Evolutionary conservation across 2,888 invertebrate species (phyloP), one percentile per base, ranked within the genome.

Genomic region (Zhuqinia jingwanae): DNA sequence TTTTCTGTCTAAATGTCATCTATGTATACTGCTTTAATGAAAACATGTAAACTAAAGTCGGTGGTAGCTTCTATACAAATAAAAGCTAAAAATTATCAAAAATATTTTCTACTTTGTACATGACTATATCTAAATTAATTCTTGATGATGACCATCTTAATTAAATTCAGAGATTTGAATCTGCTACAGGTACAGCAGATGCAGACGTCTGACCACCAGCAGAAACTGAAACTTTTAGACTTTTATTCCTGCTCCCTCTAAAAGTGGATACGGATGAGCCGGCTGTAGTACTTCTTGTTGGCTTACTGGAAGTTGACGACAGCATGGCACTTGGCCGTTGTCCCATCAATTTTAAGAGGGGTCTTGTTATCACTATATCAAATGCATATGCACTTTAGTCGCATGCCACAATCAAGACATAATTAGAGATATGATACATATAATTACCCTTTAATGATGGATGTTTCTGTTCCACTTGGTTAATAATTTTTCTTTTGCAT

Each of bases 401-500:
- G n/a, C n/a, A n/a, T n/a, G n/a, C n/a, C n/a, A n/a, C n/a, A n/a
- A n/a, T n/a, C n/a, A n/a, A n/a, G n/a, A n/a, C n/a, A n/a, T n/a
- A n/a, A n/a, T n/a, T 22, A 1, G 17, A 36, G 11, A 25, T 3
- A 58, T 25, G 8, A 25, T 15, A 58, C 25, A 11, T 36, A 36
- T 36, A 36, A 36, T 85, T 83, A 90, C 91, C 68, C 77, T 77
- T 83, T 50, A 89, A 78, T 1, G 75, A 20, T 1, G 89, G 90
- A 84, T 90, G 88, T 17, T 87, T 90, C 42, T 89, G 85, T 25
- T 89, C 89, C 15, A 91, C 70, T 13, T 89, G 89, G 47, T 81
- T 87, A 1, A 91, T 36, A 3, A 90, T 89, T 81, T 91, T 89
- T n/a, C 80, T 75, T 60, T 91, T 90, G 83, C 90, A 90, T 3